phyloP scores from a whole-genome alignment of 2,113 vertebrate species.

The Microcebus tavaratra region DNA sequence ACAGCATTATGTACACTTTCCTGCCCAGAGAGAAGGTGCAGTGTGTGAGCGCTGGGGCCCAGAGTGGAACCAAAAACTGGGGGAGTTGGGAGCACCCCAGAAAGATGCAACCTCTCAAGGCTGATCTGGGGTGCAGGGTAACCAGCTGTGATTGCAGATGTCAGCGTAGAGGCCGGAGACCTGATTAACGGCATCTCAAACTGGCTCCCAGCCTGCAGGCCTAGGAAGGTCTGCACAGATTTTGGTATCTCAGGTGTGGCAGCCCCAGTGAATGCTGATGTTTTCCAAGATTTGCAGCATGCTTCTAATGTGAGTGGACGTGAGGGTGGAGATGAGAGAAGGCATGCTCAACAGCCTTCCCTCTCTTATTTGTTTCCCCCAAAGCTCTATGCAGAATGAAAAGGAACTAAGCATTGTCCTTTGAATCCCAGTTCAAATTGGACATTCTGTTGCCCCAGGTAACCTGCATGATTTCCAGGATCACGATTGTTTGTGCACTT shows the following conservation, averaged over 20 bases:
- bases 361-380: not conserved
- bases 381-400: not conserved
- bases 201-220: not conserved
- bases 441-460: not conserved
- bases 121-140: not conserved
- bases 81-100: constrained; percentile 5
- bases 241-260: not conserved
- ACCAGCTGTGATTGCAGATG: not conserved
- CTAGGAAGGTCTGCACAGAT: not conserved
- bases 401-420: not conserved
- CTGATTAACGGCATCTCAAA: not conserved
- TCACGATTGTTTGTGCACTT: not conserved
- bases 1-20: not conserved
- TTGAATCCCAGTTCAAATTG: not conserved
- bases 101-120: not conserved
- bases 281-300: not conserved
- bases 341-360: not conserved
- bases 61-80: not conserved
- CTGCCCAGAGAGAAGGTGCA: not conserved
- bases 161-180: not conserved
- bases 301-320: not conserved
- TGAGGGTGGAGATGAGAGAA: not conserved
- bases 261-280: not conserved
- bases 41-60: not conserved
- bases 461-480: not conserved